A percentile compares a stretch with the other conserved stretches of the same genome.
phyloP scores from a whole-genome alignment of 1,140 invertebrate genomes.

The Probaryconus sp. region DNA sequence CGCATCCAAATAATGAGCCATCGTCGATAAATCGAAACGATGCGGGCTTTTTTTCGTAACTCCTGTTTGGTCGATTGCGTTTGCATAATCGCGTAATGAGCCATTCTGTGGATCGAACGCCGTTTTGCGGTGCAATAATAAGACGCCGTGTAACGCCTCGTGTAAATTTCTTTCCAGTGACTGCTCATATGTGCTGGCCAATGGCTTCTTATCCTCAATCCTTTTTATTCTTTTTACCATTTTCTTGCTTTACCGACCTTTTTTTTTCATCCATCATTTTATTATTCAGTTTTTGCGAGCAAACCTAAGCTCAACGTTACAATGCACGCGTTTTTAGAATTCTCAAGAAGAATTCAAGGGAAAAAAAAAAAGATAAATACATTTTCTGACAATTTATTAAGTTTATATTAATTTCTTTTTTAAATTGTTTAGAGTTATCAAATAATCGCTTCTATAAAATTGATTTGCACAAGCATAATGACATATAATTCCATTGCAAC shows the following conservation, averaged over 20 bases:
- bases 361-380: too few species aligned
- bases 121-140: slow-evolving; percentile 56
- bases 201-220: slow-evolving; percentile 50
- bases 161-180: slow-evolving; percentile 61
- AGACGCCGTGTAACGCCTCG: slow-evolving; percentile 55
- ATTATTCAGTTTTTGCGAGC: not conserved
- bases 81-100: slow-evolving; percentile 61
- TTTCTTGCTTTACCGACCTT: not conserved
- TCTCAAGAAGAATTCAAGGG: too few species aligned
- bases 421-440: not conserved
- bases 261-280: slow-evolving; percentile 1
- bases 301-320: slow-evolving; percentile 10
- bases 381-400: too few species aligned
- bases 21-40: slow-evolving; percentile 22
- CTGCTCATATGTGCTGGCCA: slow-evolving; percentile 59
- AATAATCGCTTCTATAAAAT: too few species aligned
- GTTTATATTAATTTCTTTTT: not conserved
- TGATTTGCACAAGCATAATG: too few species aligned
- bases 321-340: too few species aligned
- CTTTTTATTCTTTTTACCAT: slow-evolving; percentile 23
- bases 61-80: slow-evolving; percentile 48
- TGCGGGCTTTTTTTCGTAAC: slow-evolving; percentile 29
- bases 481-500: not conserved
- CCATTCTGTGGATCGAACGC: slow-evolving; percentile 54
- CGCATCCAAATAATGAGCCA: slow-evolving; percentile 40